Evolutionary conservation across 2,797 vertebrate genomes (phyloP), one percentile per base, ranked within the genome.

Genomic region (Gallinago stenura): DNA sequence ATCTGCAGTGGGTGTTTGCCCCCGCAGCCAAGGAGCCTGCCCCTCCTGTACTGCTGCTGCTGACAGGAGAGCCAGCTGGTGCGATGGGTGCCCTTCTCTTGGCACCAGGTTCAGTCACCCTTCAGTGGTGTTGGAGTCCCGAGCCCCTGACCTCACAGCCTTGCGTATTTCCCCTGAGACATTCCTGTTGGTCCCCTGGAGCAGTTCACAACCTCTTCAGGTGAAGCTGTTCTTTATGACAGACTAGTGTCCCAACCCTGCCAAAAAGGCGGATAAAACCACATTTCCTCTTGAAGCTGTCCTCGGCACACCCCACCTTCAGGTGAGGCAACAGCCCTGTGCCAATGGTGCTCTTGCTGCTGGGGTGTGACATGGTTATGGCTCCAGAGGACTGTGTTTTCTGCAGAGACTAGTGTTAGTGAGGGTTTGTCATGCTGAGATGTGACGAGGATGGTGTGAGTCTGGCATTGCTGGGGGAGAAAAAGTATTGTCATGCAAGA

Each of bases 51-150:
- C 45, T 5, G 0, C 26, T 56, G 60, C 57, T 3, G 5, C 1
- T 2, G 57, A 37, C 43, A n/a, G 79, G 56, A 71, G 22, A 70
- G 61, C 83, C 41, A 0, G 45, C 37, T 53, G 57, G 61, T 24
- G 3, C 1, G 10, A 37, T n/a, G 70, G 13, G 9, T 43, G 45
- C 69, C 83, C 43, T 80, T 80, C 37, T 28, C 45, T 72, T 41
- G 73, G 43, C 71, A 62, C 26, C 65, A 50, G 41, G 30, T 43
- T 41, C 61, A 57, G 58, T 75, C 39, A 16, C 43, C 62, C 28
- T 57, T 62, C 0, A 0, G 43, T 71, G 51, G 8, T 56, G 48
- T 0, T 2, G 33, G 15, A 81, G 21, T 78, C 17, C 65, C 37
- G 41, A 76, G 48, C 39, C 31, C 18, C 45, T 53, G 7, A 33